These are phyloP conservation scores for Caenorhabditis drosophilae DNA, from an alignment of 2,888 invertebrate species.

Conservation along the genomic window DNA sequence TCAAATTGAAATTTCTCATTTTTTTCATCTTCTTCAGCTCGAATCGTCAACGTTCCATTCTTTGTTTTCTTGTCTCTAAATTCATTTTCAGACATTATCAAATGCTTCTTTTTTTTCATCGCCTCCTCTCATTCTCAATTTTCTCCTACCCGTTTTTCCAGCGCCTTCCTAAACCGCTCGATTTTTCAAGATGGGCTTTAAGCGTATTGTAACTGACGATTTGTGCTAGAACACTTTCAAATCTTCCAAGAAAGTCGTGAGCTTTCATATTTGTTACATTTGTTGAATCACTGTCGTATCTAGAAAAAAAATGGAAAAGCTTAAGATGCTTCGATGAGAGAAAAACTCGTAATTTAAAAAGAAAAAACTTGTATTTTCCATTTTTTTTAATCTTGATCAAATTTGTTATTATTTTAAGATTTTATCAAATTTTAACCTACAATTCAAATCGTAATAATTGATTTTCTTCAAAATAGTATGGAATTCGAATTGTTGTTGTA, in stretches of 20 bases:
- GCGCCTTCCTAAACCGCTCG: constrained; percentile 10
- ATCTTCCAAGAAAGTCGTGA: constrained; percentile 73
- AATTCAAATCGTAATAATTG: constrained; percentile 64
- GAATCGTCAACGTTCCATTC: constrained; percentile 46
- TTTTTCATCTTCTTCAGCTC: constrained; percentile 62
- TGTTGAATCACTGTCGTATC: constrained; percentile 62
- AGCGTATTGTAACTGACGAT: constrained; percentile 69
- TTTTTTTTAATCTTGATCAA: background rate
- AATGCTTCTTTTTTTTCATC: no score
- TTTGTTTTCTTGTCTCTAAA: constrained; percentile 43
- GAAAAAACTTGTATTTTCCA: no score
- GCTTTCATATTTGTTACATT: constrained; percentile 28
- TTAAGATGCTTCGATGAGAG: background rate
- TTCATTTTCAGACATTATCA: background rate
- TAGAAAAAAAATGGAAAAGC: constrained; percentile 26
- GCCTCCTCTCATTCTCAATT: background rate
- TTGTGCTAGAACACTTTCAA: constrained; percentile 74
- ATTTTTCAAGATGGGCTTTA: constrained; percentile 27
- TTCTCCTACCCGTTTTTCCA: constrained; percentile 27
- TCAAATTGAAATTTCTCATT: constrained; percentile 22
- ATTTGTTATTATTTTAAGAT: background rate
- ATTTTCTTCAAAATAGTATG: constrained; percentile 65
- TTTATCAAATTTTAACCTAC: constrained; percentile 32
- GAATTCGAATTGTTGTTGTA: constrained; percentile 51
- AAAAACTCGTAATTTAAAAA: no score